These are phyloP conservation scores for Crotalus horridus DNA, from an alignment of 2,113 vertebrate species.

Conservation along the genomic window DNA sequence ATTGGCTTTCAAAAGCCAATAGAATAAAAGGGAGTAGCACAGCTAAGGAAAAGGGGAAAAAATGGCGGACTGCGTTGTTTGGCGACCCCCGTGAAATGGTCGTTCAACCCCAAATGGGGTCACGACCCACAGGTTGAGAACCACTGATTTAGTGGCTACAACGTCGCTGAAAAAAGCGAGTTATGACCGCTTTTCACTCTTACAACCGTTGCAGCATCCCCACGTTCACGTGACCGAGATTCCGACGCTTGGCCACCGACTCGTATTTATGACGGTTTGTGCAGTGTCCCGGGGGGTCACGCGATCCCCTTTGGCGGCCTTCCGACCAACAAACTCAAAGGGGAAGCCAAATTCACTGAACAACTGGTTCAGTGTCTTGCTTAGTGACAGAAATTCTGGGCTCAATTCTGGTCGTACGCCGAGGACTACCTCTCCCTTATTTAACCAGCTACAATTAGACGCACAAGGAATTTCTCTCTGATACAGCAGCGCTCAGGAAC, in stretches of 20 bases:
- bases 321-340: not conserved
- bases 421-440: not conserved
- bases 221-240: too few relatives aligned
- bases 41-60: too few relatives aligned
- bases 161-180: not conserved
- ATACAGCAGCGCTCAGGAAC: not conserved
- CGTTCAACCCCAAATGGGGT: too few relatives aligned
- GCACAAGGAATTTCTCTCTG: not conserved
- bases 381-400: not conserved
- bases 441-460: not conserved
- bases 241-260: too few relatives aligned
- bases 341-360: not conserved
- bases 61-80: too few relatives aligned
- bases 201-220: not conserved
- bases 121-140: too few relatives aligned
- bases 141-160: not conserved
- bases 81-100: too few relatives aligned
- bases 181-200: not conserved
- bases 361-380: not conserved
- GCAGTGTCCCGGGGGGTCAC: not conserved
- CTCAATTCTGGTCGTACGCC: not conserved
- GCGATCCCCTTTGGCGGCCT: fast-evolving
- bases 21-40: too few relatives aligned
- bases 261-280: not conserved
- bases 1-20: too few relatives aligned